These are phyloP conservation scores for Acipenser ruthenus DNA, from an alignment of 2,797 vertebrate species.

Conservation along the genomic window DNA sequence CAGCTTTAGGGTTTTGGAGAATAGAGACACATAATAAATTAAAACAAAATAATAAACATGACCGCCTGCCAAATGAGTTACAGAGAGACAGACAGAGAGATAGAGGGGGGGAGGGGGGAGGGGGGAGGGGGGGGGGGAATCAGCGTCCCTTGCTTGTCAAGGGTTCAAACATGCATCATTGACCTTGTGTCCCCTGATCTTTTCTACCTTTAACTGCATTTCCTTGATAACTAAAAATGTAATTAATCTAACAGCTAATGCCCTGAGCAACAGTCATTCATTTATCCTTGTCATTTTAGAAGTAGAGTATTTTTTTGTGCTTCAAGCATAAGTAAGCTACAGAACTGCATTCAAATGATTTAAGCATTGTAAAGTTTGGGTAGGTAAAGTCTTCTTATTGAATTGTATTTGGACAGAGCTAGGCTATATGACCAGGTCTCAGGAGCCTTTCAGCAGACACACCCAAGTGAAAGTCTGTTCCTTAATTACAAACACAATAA, in stretches of 20 bases:
- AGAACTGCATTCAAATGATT: background rate
- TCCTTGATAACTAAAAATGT: too few species aligned
- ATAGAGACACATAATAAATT: too few species aligned
- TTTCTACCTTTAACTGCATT: too few species aligned
- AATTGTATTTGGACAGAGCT: slow-evolving; percentile 6
- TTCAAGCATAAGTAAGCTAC: background rate
- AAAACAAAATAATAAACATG: too few species aligned
- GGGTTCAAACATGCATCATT: too few species aligned
- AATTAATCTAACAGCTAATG: slow-evolving; percentile 1
- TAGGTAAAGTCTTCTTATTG: background rate
- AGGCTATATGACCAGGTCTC: background rate
- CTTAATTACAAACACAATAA: background rate
- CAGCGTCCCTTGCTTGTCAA: too few species aligned
- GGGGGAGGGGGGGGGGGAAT: too few species aligned
- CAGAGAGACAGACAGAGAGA: too few species aligned
- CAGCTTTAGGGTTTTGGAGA: too few species aligned
- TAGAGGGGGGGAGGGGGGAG: too few species aligned
- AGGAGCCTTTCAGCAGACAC: background rate
- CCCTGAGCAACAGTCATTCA: background rate
- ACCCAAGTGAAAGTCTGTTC: background rate
- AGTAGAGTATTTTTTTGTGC: slow-evolving; percentile 11
- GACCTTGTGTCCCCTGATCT: too few species aligned
- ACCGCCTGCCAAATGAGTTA: too few species aligned
- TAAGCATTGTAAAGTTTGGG: slow-evolving; percentile 1
- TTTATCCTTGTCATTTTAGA: slow-evolving; percentile 14